Evolutionary conservation across 1,140 invertebrate species (phyloP).

Genomic region (Pachypsylla venusta): DNA sequence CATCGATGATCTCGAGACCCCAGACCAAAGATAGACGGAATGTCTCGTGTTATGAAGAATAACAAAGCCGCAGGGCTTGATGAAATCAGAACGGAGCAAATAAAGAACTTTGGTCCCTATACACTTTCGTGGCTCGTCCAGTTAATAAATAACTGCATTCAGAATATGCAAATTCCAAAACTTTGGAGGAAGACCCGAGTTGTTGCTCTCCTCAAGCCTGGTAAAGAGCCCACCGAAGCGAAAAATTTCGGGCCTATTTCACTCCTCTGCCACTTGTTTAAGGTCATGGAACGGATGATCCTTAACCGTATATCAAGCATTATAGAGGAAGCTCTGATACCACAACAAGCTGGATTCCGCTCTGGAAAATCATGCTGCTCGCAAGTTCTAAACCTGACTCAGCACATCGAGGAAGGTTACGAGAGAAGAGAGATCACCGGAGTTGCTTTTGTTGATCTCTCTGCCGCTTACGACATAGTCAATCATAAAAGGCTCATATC

Average conservation of each 20-base stretch:
- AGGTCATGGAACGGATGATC: conserved; percentile 15
- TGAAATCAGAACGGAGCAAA: conserved; percentile 6
- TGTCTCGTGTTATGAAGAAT: no score
- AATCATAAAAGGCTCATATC: no score
- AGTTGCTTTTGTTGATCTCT: conserved; percentile 16
- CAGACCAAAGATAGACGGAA: no score
- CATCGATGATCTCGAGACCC: no score
- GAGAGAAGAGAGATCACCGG: conserved; percentile 12
- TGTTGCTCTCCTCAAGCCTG: conserved; percentile 15
- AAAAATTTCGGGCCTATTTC: conserved; percentile 14
- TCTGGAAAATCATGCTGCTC: conserved; percentile 7
- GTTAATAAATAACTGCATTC: background rate
- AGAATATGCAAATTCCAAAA: conserved; percentile 11
- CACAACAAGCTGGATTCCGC: conserved; percentile 16
- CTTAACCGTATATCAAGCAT: conserved; percentile 9
- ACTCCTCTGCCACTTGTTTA: conserved; percentile 15
- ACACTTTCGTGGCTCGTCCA: background rate
- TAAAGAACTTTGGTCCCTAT: conserved; percentile 1
- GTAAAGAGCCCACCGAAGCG: conserved; percentile 12
- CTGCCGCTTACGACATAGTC: conserved; percentile 17
- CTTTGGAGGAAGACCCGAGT: conserved; percentile 13
- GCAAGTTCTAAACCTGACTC: conserved; percentile 15
- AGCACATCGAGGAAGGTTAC: conserved; percentile 17
- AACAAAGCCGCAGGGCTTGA: conserved; percentile 11
- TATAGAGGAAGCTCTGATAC: conserved; percentile 13